A percentile compares a stretch with the other conserved stretches of the same genome.
Evolutionary conservation across 2,113 vertebrate species (phyloP).

Genomic region (Megalops atlanticus): DNA sequence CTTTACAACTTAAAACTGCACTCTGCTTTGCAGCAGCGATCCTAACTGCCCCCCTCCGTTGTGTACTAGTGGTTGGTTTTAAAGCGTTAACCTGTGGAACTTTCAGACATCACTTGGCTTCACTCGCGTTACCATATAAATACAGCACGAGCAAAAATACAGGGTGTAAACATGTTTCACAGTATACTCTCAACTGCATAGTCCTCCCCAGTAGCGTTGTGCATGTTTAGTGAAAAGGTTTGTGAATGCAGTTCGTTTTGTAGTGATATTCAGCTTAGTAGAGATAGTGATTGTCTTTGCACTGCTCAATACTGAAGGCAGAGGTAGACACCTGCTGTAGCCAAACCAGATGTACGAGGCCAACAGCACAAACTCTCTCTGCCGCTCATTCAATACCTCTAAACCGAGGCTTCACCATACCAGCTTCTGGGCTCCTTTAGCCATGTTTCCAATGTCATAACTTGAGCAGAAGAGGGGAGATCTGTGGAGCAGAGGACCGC

Average conservation of each 20-base stretch:
- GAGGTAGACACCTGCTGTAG: neutral
- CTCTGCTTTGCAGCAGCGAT: too few species aligned
- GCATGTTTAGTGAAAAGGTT: neutral
- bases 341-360: neutral
- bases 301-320: neutral
- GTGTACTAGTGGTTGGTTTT: neutral
- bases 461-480: neutral
- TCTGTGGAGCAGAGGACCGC: neutral
- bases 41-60: neutral
- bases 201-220: neutral
- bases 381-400: neutral
- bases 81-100: constrained; percentile 11
- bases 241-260: neutral
- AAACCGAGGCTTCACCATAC: neutral
- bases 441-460: neutral
- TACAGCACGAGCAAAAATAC: neutral
- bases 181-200: constrained; percentile 24
- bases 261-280: constrained; percentile 22
- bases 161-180: constrained; percentile 31
- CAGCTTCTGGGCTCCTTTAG: neutral
- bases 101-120: constrained; percentile 10
- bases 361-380: neutral
- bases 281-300: constrained; percentile 29
- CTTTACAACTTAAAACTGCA: constrained; percentile 7
- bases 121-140: neutral